phyloP scores from a whole-genome alignment of 2,888 invertebrate genomes.

The Andrena hattorfiana region DNA sequence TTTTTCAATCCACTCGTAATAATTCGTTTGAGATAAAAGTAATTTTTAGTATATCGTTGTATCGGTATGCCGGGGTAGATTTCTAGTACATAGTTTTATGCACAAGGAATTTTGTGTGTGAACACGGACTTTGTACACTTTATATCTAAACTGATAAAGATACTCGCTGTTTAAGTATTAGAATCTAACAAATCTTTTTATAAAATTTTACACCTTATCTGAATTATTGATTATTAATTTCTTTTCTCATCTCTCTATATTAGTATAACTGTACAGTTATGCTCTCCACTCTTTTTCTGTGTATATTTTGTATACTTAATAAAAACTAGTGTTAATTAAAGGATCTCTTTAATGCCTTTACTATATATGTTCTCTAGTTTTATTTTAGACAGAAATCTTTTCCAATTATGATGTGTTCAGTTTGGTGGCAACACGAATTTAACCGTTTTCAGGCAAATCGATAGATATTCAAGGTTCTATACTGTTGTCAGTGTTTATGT shows the following conservation, averaged over 20 bases:
- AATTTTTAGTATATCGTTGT: not conserved
- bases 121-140: not conserved
- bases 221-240: not conserved
- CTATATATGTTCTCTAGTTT: not conserved
- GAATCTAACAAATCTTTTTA: not conserved
- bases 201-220: conserved; percentile 10
- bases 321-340: conserved; percentile 48
- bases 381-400: not conserved
- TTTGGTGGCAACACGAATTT: not conserved
- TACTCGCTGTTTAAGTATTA: not conserved
- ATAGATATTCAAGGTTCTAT: not conserved
- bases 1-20: conserved; percentile 2
- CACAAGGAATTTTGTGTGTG: not conserved
- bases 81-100: not conserved
- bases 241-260: not conserved
- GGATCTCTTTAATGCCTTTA: conserved; percentile 49
- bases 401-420: not conserved
- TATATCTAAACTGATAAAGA: not conserved
- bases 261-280: conserved; percentile 4
- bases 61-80: not conserved
- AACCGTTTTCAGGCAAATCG: not conserved
- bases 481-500: conserved; percentile 42
- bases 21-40: not conserved
- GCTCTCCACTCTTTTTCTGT: conserved; percentile 32
- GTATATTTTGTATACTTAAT: conserved; percentile 49